Conservation (phyloP, 2,113 vertebrate species). For the Craseonycteris thonglongyai region DNA sequence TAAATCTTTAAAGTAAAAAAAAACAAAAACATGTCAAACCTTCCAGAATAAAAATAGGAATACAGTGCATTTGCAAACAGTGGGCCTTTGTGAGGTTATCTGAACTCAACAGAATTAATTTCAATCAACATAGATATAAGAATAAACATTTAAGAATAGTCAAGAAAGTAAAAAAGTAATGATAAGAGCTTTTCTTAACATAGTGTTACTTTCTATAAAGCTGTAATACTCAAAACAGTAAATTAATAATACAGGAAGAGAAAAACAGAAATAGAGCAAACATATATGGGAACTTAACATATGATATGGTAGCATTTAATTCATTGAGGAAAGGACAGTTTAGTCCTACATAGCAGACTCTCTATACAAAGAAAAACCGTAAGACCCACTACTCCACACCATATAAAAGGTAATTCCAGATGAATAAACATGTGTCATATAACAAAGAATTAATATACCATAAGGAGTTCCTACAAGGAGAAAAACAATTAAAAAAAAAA, state of each 20-base stretch:
- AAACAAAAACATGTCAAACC: no score
- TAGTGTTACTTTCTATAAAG: background rate
- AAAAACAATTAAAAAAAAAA: background rate
- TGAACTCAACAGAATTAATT: slow-evolving; percentile 10
- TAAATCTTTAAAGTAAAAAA: no score
- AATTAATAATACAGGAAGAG: background rate
- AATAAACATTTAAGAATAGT: slow-evolving; percentile 5
- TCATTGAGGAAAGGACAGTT: background rate
- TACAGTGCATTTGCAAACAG: background rate
- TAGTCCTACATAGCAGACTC: background rate
- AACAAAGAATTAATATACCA: background rate
- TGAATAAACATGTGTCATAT: background rate
- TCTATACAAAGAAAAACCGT: background rate
- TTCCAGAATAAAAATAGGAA: background rate
- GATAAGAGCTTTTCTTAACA: background rate
- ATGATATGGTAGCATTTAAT: background rate
- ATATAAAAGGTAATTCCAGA: background rate
- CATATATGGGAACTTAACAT: background rate
- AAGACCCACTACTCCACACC: background rate
- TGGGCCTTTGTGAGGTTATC: background rate
- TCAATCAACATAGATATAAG: background rate
- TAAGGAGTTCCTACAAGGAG: background rate
- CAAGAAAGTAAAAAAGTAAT: no score
- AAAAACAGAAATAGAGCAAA: slow-evolving; percentile 44
- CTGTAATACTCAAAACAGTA: background rate